Percentiles rank a stretch among this genome's conserved stretches.
These are phyloP conservation scores for Hydrotaea cyrtoneurina DNA, from an alignment of 2,888 invertebrate genomes.

Conservation along the genomic window DNA sequence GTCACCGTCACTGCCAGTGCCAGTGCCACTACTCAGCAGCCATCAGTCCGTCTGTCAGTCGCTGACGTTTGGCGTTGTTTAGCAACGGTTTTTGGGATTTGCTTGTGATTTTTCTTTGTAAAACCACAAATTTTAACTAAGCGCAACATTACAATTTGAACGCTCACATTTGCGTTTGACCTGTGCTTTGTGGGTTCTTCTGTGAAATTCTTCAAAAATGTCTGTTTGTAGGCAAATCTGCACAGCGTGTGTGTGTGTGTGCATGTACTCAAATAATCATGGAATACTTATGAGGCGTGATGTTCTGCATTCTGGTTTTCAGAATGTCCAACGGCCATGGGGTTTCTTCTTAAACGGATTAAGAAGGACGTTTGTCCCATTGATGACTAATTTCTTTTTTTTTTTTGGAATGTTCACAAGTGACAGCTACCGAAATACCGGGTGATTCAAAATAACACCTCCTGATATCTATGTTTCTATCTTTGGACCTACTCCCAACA, in stretches of 20 bases:
- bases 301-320: not conserved
- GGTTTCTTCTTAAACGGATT: constrained; percentile 15
- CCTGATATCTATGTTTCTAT: not conserved
- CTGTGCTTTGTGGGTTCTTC: not conserved
- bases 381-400: too few species aligned
- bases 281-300: not conserved
- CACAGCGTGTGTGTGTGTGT: not conserved
- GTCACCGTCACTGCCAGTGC: constrained; percentile 18
- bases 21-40: constrained; percentile 28
- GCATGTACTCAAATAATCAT: constrained; percentile 19
- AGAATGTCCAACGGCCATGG: not conserved
- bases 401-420: too few species aligned
- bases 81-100: constrained; percentile 48
- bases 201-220: not conserved
- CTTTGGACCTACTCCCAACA: too few species aligned
- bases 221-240: too few species aligned
- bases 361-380: not conserved
- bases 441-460: not conserved
- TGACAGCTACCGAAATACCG: too few species aligned
- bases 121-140: constrained; percentile 56
- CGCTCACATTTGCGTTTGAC: constrained; percentile 26
- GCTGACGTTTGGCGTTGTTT: constrained; percentile 33
- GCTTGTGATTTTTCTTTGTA: constrained; percentile 62
- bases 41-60: constrained; percentile 30
- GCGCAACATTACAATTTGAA: constrained; percentile 53